These are phyloP conservation scores for Promerops cafer DNA, from an alignment of 2,113 vertebrate species.

Conservation along the genomic window DNA sequence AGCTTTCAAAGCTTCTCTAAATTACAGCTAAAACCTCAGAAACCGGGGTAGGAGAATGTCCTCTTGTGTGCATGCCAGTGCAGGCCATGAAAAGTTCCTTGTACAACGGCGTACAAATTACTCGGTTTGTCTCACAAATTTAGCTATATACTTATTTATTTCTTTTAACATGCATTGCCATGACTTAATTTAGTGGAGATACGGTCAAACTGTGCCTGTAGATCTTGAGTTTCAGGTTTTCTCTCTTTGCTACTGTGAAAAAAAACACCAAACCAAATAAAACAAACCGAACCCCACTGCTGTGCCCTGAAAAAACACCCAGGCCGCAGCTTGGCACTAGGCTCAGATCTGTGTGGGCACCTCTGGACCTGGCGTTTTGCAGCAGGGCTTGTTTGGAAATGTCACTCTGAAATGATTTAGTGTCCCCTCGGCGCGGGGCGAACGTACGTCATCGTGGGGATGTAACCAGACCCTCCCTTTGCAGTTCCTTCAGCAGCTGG, in stretches of 20 bases:
- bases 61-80: not conserved
- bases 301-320: not conserved
- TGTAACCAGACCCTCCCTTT: conserved; percentile 1
- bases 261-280: not conserved
- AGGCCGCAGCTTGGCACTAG: not conserved
- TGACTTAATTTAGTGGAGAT: not conserved
- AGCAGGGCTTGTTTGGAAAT: not conserved
- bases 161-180: not conserved
- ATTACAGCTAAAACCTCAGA: conserved; percentile 13
- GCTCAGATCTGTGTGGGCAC: not conserved
- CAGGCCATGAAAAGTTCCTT: conserved; percentile 15
- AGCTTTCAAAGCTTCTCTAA: not conserved
- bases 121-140: not conserved
- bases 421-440: fast-evolving
- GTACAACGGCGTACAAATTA: not conserved
- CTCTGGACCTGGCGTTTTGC: not conserved
- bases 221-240: not conserved
- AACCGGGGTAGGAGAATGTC: not conserved
- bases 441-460: not conserved
- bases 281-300: not conserved
- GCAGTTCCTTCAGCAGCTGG: conserved; percentile 66
- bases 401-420: not conserved
- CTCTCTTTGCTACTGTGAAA: not conserved
- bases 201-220: not conserved
- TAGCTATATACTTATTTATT: not conserved